Evolutionary conservation across 2,113 vertebrate genomes (phyloP).

Genomic region (Rhinoderma darwinii): DNA sequence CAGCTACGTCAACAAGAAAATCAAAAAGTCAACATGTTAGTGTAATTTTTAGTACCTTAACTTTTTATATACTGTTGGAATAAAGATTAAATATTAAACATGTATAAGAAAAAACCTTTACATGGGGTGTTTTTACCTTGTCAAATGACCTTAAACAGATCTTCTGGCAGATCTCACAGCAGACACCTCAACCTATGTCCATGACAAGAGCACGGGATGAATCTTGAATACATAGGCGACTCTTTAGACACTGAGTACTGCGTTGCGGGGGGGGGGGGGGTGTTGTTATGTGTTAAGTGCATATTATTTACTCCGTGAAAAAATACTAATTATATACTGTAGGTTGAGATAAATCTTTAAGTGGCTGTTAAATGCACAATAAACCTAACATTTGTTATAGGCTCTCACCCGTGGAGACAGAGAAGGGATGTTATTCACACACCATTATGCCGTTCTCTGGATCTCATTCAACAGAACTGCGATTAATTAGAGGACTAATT

Average conservation of each 20-base stretch:
- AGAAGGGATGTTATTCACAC: slow-evolving; percentile 16
- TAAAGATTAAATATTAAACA: too few relatives aligned
- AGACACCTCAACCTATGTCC: neutral
- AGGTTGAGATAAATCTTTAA: slow-evolving; percentile 9
- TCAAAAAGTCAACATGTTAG: too few relatives aligned
- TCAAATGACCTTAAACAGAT: too few relatives aligned
- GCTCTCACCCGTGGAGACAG: slow-evolving; percentile 12
- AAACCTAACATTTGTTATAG: slow-evolving; percentile 7
- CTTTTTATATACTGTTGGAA: too few relatives aligned
- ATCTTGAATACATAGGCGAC: neutral
- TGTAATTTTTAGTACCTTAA: too few relatives aligned
- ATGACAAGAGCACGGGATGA: too few relatives aligned
- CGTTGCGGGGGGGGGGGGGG: neutral
- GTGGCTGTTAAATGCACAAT: slow-evolving; percentile 23
- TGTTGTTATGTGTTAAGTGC: neutral
- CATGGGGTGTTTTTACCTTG: too few relatives aligned
- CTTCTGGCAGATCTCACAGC: neutral
- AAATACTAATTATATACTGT: slow-evolving; percentile 21
- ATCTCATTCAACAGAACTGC: neutral
- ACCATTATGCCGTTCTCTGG: slow-evolving; percentile 1
- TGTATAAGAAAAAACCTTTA: too few relatives aligned
- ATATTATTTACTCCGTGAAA: neutral
- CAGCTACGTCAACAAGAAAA: too few relatives aligned
- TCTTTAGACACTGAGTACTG: neutral
- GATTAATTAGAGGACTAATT: slow-evolving; percentile 3